Percentiles rank a stretch among this genome's conserved stretches.
phyloP scores from a whole-genome alignment of 2,888 invertebrate species.

The Altica lythri region DNA sequence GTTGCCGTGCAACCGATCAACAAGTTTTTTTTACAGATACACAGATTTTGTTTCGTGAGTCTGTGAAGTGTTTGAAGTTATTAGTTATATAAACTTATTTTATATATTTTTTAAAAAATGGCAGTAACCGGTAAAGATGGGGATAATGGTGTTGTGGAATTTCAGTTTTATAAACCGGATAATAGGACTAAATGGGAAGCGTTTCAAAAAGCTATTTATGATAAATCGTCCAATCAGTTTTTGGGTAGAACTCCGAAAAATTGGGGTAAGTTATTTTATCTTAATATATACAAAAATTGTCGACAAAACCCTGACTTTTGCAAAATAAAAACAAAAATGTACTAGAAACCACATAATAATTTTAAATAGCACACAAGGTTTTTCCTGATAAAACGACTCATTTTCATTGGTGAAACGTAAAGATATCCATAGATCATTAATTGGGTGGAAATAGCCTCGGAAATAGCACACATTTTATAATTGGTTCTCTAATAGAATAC shows the following conservation, averaged over 20 bases:
- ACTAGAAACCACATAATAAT: too few species aligned
- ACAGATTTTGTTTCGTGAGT: slow-evolving; percentile 2
- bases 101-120: slow-evolving; percentile 15
- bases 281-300: too few species aligned
- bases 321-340: too few species aligned
- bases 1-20: slow-evolving; percentile 7
- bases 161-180: slow-evolving; percentile 44
- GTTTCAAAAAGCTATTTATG: slow-evolving; percentile 46
- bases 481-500: too few species aligned
- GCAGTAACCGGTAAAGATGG: slow-evolving; percentile 42
- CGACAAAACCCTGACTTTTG: too few species aligned
- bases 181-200: slow-evolving; percentile 46
- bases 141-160: slow-evolving; percentile 48
- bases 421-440: too few species aligned
- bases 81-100: neutral
- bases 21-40: slow-evolving; percentile 1
- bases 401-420: too few species aligned
- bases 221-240: slow-evolving; percentile 45
- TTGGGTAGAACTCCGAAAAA: slow-evolving; percentile 50
- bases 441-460: too few species aligned
- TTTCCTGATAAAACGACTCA: too few species aligned
- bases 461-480: too few species aligned
- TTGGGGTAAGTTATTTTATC: slow-evolving; percentile 47
- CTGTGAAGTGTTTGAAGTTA: neutral
- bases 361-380: too few species aligned